Conservation (phyloP, 2,113 vertebrate genomes). For the Galeopterus variegatus region DNA sequence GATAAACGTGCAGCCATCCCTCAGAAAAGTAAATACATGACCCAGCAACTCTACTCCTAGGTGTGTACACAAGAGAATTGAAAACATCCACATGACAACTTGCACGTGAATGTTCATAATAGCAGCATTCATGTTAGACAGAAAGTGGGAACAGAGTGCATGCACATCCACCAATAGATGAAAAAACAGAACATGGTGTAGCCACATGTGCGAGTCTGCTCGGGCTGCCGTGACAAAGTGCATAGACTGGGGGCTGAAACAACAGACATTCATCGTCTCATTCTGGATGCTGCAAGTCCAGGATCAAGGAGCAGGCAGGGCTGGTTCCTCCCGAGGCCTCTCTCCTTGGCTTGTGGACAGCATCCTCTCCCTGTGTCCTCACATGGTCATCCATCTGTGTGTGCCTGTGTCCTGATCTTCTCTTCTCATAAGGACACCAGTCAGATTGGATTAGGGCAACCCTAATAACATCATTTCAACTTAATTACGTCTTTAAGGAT, state of each 20-base stretch:
- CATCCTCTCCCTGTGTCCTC: background rate
- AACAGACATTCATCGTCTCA: background rate
- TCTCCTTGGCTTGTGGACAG: background rate
- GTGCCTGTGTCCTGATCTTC: background rate
- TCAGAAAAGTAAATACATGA: no score
- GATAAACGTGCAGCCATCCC: background rate
- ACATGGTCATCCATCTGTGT: background rate
- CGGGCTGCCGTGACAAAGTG: rapidly evolving
- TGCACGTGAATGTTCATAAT: no score
- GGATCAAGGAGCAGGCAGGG: background rate
- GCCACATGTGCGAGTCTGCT: rapidly evolving
- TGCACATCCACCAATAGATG: background rate
- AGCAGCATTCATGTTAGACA: background rate
- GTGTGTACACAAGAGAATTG: background rate
- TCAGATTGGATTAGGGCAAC: no score
- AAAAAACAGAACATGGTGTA: rapidly evolving
- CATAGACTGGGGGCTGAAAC: background rate
- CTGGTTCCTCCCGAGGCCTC: background rate
- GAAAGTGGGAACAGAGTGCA: background rate
- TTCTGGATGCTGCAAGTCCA: background rate
- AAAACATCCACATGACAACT: background rate
- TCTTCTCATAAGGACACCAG: background rate
- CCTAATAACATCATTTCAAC: no score
- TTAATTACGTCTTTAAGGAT: background rate
- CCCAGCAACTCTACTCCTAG: background rate